Conservation (phyloP, 2,797 vertebrate species). For the Brachyalestes nurse region DNA sequence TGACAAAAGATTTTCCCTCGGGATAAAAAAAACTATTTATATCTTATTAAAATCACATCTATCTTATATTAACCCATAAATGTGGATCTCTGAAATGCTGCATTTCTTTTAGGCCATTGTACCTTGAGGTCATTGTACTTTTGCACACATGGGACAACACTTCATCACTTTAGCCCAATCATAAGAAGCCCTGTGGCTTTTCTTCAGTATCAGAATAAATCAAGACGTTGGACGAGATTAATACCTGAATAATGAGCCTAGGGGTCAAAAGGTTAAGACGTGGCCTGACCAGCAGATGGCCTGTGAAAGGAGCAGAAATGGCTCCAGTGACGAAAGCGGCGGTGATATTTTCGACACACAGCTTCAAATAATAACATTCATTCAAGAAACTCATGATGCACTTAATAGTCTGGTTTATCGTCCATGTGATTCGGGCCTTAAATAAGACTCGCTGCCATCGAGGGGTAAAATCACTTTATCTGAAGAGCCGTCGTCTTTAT, state of each 20-base stretch:
- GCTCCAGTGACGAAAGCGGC: not conserved
- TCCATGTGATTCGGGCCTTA: not conserved
- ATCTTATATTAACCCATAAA: too few species aligned
- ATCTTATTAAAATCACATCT: too few species aligned
- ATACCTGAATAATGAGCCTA: not conserved
- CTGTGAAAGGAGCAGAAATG: not conserved
- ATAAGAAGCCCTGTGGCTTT: not conserved
- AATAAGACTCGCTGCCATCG: not conserved
- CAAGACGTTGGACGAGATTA: not conserved
- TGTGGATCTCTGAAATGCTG: too few species aligned
- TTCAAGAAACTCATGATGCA: too few species aligned
- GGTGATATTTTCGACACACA: not conserved
- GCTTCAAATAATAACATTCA: not conserved
- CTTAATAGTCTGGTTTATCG: not conserved
- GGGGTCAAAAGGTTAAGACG: conserved; percentile 4
- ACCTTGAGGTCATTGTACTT: not conserved
- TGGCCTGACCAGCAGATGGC: conserved; percentile 1
- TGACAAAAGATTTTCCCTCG: too few species aligned
- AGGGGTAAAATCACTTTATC: not conserved
- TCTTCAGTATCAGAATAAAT: too few species aligned
- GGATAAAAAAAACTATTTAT: too few species aligned
- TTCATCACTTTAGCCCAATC: not conserved
- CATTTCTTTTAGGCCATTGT: too few species aligned
- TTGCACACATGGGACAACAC: not conserved
- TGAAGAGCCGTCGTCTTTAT: not conserved